Base-by-base conservation (phyloP, 2,113 vertebrate genomes). In the Percina caprodes region DNA sequence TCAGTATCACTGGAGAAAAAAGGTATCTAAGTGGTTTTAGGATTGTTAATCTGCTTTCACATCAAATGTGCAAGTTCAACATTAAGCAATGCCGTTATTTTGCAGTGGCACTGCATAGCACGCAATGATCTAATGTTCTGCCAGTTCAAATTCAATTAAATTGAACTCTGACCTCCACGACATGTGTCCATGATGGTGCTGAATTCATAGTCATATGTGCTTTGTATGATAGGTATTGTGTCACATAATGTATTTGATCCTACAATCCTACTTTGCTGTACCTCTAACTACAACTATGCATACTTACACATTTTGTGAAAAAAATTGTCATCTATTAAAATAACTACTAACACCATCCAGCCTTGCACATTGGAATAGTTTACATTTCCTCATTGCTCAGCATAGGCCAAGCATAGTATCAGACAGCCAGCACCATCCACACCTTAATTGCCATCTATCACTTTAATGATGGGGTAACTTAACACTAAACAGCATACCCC, bases 401-500 rank as follows among this genome's bases (percentile, higher is more conserved):
- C 45, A 63, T 11, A 2, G 9, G 21, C 63, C 56, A 61, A 61
- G 66, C 60, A 55, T 79, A 60, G 48, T 77, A 63, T 39, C 67
- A 39, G 46, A 59, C 74, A 65, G 62, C 42, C 68, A 69, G 4
- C 61, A 55, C 12, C 56, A 77, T 82, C 85, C 69, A 72, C 71
- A 65, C 87, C 79, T 83, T 87, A 80, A 90, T 88, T 79, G 58
- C 66, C 71, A 79, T 91, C 72, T 56, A 90, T 92, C 80, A 85
- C 71, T 92, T 92, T 91, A 90, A 91, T 63, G 66, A 73, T 52
- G 24, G 52, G 62, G 88, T 92, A 90, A 91, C 87, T 73, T 84
- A 87, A 93, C 71, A 86, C 89, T 88, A 73, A 91, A 74, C 74
- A 78, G 77, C 76, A 79, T 60, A 73, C 68, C 88, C 86, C 90